phyloP scores from a whole-genome alignment of 1,140 invertebrate genomes.

The Drosophila trapezifrons region DNA sequence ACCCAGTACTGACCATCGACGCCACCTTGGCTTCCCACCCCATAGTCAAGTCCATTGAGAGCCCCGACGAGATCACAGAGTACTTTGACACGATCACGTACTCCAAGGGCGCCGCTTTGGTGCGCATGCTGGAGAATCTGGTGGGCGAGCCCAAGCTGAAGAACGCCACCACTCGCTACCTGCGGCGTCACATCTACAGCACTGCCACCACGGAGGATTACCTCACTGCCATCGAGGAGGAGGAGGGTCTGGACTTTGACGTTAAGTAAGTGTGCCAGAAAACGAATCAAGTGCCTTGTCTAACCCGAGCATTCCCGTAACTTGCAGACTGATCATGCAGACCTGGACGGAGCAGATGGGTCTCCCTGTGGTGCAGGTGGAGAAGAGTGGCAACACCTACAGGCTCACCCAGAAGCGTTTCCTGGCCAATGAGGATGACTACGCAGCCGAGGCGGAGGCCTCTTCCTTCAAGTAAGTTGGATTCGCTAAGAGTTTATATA shows the following conservation, averaged over 20 bases:
- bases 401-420: constrained; percentile 90
- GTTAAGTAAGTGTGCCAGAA: constrained; percentile 82
- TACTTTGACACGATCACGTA: constrained; percentile 97
- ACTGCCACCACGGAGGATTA: constrained; percentile 94
- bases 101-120: constrained; percentile 94
- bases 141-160: constrained; percentile 91
- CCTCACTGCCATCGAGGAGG: constrained; percentile 87
- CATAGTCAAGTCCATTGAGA: constrained; percentile 92
- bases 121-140: constrained; percentile 95
- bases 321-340: constrained; percentile 90
- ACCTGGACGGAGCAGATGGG: constrained; percentile 98
- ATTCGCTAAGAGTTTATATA: fast-evolving
- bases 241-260: constrained; percentile 84
- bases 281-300: not conserved
- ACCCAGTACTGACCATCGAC: constrained; percentile 91
- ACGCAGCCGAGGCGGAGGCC: constrained; percentile 84
- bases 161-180: constrained; percentile 89
- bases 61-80: constrained; percentile 95
- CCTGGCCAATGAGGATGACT: constrained; percentile 87
- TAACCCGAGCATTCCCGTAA: not conserved
- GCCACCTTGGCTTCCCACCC: constrained; percentile 93
- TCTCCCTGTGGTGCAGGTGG: constrained; percentile 91
- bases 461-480: constrained; percentile 86
- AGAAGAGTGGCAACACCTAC: constrained; percentile 84
- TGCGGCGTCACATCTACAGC: constrained; percentile 88